phyloP scores from a whole-genome alignment of 2,888 invertebrate genomes.

The Cryptocheilus praepositus region DNA sequence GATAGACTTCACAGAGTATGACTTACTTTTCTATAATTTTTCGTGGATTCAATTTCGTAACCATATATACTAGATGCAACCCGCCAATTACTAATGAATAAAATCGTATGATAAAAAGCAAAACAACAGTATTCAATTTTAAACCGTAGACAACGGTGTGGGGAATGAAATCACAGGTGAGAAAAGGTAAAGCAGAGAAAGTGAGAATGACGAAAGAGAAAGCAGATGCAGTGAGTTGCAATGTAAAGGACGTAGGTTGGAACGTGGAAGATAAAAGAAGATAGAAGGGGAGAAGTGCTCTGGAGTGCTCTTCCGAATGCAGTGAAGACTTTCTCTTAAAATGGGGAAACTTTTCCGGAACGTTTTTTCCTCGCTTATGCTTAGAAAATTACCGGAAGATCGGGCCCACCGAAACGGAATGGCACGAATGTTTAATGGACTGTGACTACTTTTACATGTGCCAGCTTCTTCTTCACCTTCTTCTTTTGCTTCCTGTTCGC shows the following conservation, averaged over 20 bases:
- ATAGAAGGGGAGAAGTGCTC: slow-evolving; percentile 44
- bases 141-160: too few relatives aligned
- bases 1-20: too few relatives aligned
- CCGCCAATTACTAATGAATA: too few relatives aligned
- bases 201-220: too few relatives aligned
- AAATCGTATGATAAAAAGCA: too few relatives aligned
- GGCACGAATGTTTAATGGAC: slow-evolving; percentile 7
- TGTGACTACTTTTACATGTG: slow-evolving; percentile 5
- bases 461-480: background rate
- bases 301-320: slow-evolving; percentile 8
- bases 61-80: too few relatives aligned
- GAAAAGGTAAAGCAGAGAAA: too few relatives aligned
- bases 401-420: background rate
- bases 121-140: too few relatives aligned
- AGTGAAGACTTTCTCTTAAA: slow-evolving; percentile 30
- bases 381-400: slow-evolving; percentile 11
- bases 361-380: slow-evolving; percentile 28
- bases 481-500: too few relatives aligned
- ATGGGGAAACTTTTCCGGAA: slow-evolving; percentile 46
- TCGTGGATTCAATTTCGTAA: too few relatives aligned
- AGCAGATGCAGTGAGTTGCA: background rate
- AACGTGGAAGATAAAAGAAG: slow-evolving; percentile 23
- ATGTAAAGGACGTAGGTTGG: background rate
- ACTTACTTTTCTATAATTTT: too few relatives aligned
- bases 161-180: too few relatives aligned